phyloP scores from a whole-genome alignment of 2,113 vertebrate species.

The Proterorhinus semilunaris region DNA sequence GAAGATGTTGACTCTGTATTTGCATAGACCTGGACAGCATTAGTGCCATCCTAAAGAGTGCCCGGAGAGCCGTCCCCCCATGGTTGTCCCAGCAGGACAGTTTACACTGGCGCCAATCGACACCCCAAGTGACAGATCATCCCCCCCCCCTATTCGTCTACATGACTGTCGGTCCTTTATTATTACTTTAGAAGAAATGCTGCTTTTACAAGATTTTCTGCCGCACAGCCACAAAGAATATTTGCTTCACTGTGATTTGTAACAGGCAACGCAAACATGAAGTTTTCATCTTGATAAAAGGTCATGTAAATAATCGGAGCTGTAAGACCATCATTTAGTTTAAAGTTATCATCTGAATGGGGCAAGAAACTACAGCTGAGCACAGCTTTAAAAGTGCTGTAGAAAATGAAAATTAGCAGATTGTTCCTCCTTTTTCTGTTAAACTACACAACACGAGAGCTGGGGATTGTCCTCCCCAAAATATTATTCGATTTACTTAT shows the following conservation, averaged over 20 bases:
- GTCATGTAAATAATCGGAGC: neutral
- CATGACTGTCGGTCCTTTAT: slow-evolving; percentile 69
- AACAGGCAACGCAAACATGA: slow-evolving; percentile 20
- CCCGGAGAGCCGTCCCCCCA: slow-evolving; percentile 24
- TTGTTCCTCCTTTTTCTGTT: neutral
- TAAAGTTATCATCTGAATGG: neutral
- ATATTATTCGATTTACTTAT: too few relatives aligned
- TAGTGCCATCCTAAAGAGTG: slow-evolving; percentile 57
- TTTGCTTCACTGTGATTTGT: slow-evolving; percentile 45
- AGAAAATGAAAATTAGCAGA: neutral
- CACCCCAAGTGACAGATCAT: slow-evolving; percentile 15
- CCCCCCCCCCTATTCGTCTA: slow-evolving; percentile 70
- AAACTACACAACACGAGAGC: neutral
- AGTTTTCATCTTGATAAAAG: slow-evolving; percentile 2
- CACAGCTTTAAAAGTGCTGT: neutral
- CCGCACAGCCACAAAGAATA: slow-evolving; percentile 44
- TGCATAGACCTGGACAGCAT: slow-evolving; percentile 31
- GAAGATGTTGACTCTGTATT: too few relatives aligned
- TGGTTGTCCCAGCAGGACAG: slow-evolving; percentile 48
- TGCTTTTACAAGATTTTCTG: slow-evolving; percentile 42
- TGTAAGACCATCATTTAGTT: slow-evolving; percentile 8
- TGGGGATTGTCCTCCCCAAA: too few relatives aligned
- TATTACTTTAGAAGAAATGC: slow-evolving; percentile 63
- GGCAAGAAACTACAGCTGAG: neutral
- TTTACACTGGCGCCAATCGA: slow-evolving; percentile 37